Evolutionary conservation across 2,888 invertebrate genomes (phyloP), one percentile per base, ranked within the genome.

Genomic region (Disparrhopalites patrizii): DNA sequence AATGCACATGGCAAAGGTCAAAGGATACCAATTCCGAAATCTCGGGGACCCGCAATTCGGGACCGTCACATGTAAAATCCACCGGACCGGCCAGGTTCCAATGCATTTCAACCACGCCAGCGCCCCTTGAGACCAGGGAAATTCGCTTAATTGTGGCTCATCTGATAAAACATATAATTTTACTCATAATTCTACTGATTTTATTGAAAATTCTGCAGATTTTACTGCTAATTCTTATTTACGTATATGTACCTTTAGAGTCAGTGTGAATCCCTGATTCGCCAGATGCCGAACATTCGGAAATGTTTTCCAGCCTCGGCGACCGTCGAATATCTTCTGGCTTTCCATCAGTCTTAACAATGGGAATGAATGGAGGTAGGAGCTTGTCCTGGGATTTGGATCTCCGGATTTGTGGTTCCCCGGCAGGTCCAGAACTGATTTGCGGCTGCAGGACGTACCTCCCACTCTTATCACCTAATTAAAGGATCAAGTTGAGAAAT

Each of bases 1-100:
- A 28, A 93, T 86, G 77, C 93, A 93, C 86, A 93, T 88, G 18
- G 90, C 70, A 78, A 96, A 95, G 0, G 92, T 86, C 0, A 89
- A 43, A 0, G 91, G 88, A 77, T 89, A 93, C 70, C 85, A 78
- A 54, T 76, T 77, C 25, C 77, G 76, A 76, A 83, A 81, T 3
- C 80, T 82, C 56, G 82, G 79, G 54, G 76, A 77, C 25, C 80
- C 76, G 0, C 87, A 85, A 76, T 90, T 88, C 0, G 93, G 93
- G 61, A 93, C 84, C 0, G 89, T 85, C 23, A 85, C 75, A 27
- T 82, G 82, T 78, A 91, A 90, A 15, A 93, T 81, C 67, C 91
- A 81, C 78, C 90, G 88, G 67, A 93, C 89, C 0, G 94, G 94
- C 87, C 93, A 88, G 31, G 91, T 91, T 31, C 90, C 81, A 38